Conservation (phyloP, 2,888 invertebrate species). For the Drosophila quasianomalipes region DNA sequence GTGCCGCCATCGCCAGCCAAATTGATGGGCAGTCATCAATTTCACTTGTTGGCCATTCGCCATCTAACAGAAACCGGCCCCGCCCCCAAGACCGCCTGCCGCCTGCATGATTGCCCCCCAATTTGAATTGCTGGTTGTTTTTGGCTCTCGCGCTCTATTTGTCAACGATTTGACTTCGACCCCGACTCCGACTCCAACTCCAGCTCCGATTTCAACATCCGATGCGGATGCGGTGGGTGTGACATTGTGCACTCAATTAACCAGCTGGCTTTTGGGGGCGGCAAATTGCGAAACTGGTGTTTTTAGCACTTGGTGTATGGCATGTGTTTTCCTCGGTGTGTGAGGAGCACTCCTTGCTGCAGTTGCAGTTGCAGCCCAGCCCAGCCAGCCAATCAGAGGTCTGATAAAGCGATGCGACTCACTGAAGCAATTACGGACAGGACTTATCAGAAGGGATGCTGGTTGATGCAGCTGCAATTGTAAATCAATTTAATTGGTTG, state of each 20-base stretch:
- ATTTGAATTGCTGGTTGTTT: slow-evolving; percentile 27
- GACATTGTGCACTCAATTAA: slow-evolving; percentile 63
- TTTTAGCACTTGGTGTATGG: slow-evolving; percentile 15
- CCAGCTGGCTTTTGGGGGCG: slow-evolving; percentile 23
- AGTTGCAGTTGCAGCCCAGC: slow-evolving; percentile 6
- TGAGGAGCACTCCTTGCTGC: slow-evolving; percentile 13
- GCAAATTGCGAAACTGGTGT: background rate
- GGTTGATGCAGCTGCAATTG: background rate
- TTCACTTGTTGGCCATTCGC: slow-evolving; percentile 70
- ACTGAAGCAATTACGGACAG: background rate
- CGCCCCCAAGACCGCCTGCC: background rate
- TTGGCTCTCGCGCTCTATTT: slow-evolving; percentile 48
- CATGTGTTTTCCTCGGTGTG: background rate
- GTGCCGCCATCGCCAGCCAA: slow-evolving; percentile 55
- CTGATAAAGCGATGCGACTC: background rate
- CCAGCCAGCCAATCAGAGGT: slow-evolving; percentile 19
- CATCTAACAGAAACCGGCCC: slow-evolving; percentile 9
- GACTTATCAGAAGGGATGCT: background rate
- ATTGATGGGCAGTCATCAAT: slow-evolving; percentile 81
- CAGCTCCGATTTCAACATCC: slow-evolving; percentile 6
- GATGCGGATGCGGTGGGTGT: slow-evolving; percentile 31
- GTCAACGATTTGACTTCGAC: slow-evolving; percentile 50
- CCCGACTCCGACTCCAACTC: slow-evolving; percentile 4
- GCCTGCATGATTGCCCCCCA: background rate
- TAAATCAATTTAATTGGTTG: background rate